Evolutionary conservation across 2,113 vertebrate genomes (phyloP).

Genomic region (Lipophrys pholis): DNA sequence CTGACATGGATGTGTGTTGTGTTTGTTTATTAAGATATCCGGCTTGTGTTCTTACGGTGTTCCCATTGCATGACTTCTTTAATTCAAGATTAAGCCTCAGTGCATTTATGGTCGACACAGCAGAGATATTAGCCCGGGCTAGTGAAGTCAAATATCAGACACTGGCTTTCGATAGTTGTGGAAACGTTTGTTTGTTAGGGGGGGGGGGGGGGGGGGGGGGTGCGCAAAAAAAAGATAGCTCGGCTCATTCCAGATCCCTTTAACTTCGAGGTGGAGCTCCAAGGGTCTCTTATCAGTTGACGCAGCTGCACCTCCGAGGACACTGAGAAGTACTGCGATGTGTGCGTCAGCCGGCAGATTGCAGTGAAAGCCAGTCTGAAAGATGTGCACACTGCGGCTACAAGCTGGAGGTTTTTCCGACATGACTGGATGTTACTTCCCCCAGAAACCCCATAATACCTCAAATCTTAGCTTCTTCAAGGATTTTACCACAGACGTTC

Average conservation of each 20-base stretch:
- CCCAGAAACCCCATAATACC: conserved; percentile 52
- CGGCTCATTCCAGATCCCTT: conserved; percentile 39
- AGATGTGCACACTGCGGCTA: conserved; percentile 39
- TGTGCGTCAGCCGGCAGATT: conserved; percentile 28
- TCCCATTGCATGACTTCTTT: too few species aligned
- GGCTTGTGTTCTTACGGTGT: neutral
- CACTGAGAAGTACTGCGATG: conserved; percentile 39
- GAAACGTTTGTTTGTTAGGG: conserved; percentile 10
- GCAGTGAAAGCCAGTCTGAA: conserved; percentile 23
- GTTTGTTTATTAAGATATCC: conserved; percentile 19
- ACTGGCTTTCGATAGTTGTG: too few species aligned
- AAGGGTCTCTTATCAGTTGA: conserved; percentile 58
- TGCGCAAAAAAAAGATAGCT: neutral
- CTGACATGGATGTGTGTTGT: neutral
- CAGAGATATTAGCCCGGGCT: neutral
- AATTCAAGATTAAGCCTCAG: neutral
- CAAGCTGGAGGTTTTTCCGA: conserved; percentile 27
- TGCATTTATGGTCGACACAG: neutral
- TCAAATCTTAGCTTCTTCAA: conserved; percentile 37
- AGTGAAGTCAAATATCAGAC: neutral
- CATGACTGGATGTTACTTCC: conserved; percentile 31
- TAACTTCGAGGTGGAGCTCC: conserved; percentile 57
- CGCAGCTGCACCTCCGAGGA: conserved; percentile 63
- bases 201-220: neutral
- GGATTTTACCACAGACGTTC: conserved; percentile 21